Conservation (phyloP, 1,140 invertebrate species). For the Drosophila watanabei region DNA sequence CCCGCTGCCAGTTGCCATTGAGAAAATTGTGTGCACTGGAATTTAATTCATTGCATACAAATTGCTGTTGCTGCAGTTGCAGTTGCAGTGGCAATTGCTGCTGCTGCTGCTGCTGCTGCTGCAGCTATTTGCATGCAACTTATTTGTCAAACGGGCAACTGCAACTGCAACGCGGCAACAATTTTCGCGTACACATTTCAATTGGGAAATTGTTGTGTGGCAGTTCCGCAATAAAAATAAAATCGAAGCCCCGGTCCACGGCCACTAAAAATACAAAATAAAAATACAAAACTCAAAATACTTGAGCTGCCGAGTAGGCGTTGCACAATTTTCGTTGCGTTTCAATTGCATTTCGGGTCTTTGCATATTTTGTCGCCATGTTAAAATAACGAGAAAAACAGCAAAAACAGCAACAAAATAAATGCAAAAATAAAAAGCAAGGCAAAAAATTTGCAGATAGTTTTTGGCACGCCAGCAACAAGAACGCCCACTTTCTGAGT, state of each 20-base stretch:
- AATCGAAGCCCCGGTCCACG: slow-evolving; percentile 16
- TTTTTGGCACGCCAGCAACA: slow-evolving; percentile 68
- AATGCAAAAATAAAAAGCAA: neutral
- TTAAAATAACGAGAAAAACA: slow-evolving; percentile 14
- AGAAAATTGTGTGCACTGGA: slow-evolving; percentile 65
- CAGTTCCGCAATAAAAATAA: slow-evolving; percentile 63
- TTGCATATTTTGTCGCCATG: slow-evolving; percentile 79
- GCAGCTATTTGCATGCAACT: slow-evolving; percentile 77
- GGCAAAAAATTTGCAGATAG: slow-evolving; percentile 37
- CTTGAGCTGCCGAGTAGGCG: slow-evolving; percentile 70
- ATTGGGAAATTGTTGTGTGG: slow-evolving; percentile 78
- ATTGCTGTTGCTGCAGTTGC: slow-evolving; percentile 44
- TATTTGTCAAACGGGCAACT: slow-evolving; percentile 71
- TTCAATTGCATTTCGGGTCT: slow-evolving; percentile 72
- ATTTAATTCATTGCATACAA: slow-evolving; percentile 81
- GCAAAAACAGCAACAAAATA: too few relatives aligned
- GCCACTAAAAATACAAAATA: slow-evolving; percentile 12
- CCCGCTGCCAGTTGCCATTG: slow-evolving; percentile 58
- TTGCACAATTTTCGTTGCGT: slow-evolving; percentile 75
- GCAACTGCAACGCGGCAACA: slow-evolving; percentile 49
- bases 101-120: slow-evolving; percentile 15
- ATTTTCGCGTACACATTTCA: slow-evolving; percentile 80
- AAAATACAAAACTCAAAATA: slow-evolving; percentile 18
- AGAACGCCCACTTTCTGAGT: slow-evolving; percentile 59
- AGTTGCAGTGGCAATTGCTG: slow-evolving; percentile 49